Base-by-base conservation (phyloP, 2,113 vertebrate species). In the Tachysurus vachellii region DNA sequence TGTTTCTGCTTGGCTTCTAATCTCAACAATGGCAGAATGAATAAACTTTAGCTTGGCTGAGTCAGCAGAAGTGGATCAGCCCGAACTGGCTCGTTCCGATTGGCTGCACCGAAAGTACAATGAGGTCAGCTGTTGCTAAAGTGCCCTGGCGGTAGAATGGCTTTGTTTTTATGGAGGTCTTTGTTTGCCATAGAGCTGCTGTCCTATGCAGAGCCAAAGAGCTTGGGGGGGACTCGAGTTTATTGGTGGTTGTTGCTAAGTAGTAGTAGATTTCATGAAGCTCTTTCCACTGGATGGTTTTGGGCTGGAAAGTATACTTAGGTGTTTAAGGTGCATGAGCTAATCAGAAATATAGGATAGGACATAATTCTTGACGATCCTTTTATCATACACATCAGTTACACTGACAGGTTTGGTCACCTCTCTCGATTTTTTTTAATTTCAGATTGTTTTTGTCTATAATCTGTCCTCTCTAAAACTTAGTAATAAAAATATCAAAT, bases 81-180 rank as follows among this genome's bases (percentile, higher is more conserved):
- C 87, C 88, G 11, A 85, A 88, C 61, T 28, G 59, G 68, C 88
- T 66, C 75, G 80, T 36, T 82, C 87, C 91, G 88, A 91, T 90
- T 91, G 90, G 91, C 85, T 89, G 88, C 64, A 76, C 70, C 87
- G n/a, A 61, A 50, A 88, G 82, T 88, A 82, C 76, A 86, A 84
- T 36, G 80, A 90, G 86, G 89, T 93, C 91, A 86, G 90, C 93
- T 95, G 93, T 92, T 89, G 86, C 91, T 85, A 85, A 81, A 89
- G 92, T 92, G 93, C n/a, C 36, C 93, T 94, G 94, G 61, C 70
- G 71, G 82, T 66, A 10, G 42, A 64, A 36, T 56, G 5, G 68
- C 79, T 71, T 77, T 85, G 23, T 86, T 57, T 90, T 88, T 84
- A 83, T 59, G 21, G 57, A 82, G 86, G 75, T 26, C 68, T 12